These are phyloP conservation scores for Holacanthus passer DNA, from an alignment of 2,113 vertebrate species.

Conservation along the genomic window DNA sequence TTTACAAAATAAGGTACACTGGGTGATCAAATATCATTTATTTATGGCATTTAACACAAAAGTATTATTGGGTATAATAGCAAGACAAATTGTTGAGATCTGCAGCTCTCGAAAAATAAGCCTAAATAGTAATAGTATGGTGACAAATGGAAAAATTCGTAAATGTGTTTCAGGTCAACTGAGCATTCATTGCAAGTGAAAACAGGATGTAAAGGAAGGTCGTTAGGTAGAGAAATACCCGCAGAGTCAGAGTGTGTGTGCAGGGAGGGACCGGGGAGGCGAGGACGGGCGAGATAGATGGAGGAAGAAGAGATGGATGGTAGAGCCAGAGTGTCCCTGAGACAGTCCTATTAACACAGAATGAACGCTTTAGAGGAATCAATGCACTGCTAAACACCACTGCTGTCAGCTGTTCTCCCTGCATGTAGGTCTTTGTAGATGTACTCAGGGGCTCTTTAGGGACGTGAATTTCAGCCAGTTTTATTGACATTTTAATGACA, in stretches of 20 bases:
- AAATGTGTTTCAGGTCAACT: slow-evolving; percentile 1
- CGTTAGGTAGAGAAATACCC: slow-evolving; percentile 22
- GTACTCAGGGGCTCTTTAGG: slow-evolving; percentile 6
- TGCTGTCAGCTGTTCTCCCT: slow-evolving; percentile 32
- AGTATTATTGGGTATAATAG: neutral
- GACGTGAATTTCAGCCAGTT: slow-evolving; percentile 24
- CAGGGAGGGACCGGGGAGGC: neutral
- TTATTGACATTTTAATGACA: slow-evolving; percentile 58
- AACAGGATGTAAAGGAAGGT: slow-evolving; percentile 11
- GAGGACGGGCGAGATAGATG: slow-evolving; percentile 19
- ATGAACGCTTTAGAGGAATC: slow-evolving; percentile 65
- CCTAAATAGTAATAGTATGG: neutral
- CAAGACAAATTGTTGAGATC: neutral
- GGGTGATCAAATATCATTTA: too few species aligned
- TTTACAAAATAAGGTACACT: too few species aligned
- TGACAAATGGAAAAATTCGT: slow-evolving; percentile 2
- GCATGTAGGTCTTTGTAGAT: slow-evolving; percentile 30
- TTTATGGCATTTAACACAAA: neutral
- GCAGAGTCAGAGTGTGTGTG: slow-evolving; percentile 3
- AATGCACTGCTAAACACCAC: slow-evolving; percentile 56
- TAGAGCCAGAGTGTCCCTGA: slow-evolving; percentile 41
- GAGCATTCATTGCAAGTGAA: neutral
- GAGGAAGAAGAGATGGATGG: slow-evolving; percentile 56
- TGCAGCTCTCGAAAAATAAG: neutral
- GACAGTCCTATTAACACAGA: slow-evolving; percentile 69